Conservation (phyloP, 2,113 vertebrate genomes). For the Sceloporus tristichus region DNA sequence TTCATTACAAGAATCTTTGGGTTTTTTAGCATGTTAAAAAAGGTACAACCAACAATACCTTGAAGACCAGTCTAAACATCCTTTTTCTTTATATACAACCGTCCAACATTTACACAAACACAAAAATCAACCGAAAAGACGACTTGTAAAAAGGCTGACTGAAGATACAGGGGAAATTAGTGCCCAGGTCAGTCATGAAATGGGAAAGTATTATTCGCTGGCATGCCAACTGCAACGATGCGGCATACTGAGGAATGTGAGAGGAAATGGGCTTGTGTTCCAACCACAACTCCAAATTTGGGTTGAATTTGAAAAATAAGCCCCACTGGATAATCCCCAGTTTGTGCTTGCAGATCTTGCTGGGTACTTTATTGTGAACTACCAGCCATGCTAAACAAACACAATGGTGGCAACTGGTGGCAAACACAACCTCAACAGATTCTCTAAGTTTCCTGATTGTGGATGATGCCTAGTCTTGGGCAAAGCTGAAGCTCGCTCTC, state of each 20-base stretch:
- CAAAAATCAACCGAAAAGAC: conserved; percentile 4
- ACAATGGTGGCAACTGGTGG: not conserved
- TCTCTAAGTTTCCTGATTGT: not conserved
- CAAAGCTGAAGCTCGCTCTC: not conserved
- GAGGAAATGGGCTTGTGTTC: not conserved
- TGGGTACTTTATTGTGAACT: not conserved
- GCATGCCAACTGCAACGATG: rapidly evolving
- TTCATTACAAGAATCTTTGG: conserved; percentile 79
- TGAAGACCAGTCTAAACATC: not conserved
- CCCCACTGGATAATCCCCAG: not conserved
- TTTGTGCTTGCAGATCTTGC: not conserved
- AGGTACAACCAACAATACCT: not conserved
- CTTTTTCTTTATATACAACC: conserved; percentile 38
- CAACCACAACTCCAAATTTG: not conserved
- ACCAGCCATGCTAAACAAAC: not conserved
- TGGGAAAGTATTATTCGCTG: rapidly evolving
- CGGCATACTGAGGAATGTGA: not conserved
- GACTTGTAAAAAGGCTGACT: not conserved
- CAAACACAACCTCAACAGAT: too few relatives aligned
- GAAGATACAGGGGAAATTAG: not conserved
- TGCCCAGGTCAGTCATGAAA: not conserved
- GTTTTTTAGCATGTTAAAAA: conserved; percentile 68
- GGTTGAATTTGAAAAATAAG: not conserved
- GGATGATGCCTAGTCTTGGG: too few relatives aligned
- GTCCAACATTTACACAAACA: conserved; percentile 34